Evolutionary conservation across 2,113 vertebrate species (phyloP).

Genomic region (Lophura nycthemera): DNA sequence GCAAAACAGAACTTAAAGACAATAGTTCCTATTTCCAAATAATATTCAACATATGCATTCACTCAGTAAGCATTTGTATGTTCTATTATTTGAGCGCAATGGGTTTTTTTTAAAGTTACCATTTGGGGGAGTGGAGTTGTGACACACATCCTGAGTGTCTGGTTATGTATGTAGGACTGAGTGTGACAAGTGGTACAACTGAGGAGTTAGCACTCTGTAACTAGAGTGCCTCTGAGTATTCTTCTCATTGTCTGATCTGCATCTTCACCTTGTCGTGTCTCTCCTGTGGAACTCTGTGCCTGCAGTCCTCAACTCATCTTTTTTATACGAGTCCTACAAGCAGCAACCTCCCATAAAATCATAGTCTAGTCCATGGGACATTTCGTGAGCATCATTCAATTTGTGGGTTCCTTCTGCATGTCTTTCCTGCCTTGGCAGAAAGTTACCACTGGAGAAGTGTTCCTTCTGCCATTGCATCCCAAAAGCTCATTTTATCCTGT

Average conservation of each 20-base stretch:
- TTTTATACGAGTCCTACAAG: background rate
- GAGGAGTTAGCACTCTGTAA: rapidly evolving
- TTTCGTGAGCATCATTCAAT: rapidly evolving
- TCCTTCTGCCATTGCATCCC: background rate
- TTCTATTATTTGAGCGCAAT: background rate
- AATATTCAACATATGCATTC: background rate
- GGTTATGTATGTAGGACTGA: background rate
- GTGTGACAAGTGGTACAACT: background rate
- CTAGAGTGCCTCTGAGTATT: background rate
- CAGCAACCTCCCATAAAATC: background rate
- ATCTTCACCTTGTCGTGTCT: rapidly evolving
- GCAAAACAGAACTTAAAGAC: background rate
- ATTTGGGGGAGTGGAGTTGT: rapidly evolving
- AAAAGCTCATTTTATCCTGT: background rate
- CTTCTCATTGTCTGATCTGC: background rate
- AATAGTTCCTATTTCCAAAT: background rate
- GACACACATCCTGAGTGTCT: background rate
- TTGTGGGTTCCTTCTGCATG: background rate
- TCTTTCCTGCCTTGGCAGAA: background rate
- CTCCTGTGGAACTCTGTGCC: background rate
- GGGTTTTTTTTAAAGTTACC: rapidly evolving
- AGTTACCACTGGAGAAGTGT: background rate
- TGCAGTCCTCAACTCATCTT: background rate
- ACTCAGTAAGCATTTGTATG: background rate
- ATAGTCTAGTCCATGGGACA: rapidly evolving